Evolutionary conservation across 2,797 vertebrate species (phyloP).

Genomic region (Graptemys geographica): DNA sequence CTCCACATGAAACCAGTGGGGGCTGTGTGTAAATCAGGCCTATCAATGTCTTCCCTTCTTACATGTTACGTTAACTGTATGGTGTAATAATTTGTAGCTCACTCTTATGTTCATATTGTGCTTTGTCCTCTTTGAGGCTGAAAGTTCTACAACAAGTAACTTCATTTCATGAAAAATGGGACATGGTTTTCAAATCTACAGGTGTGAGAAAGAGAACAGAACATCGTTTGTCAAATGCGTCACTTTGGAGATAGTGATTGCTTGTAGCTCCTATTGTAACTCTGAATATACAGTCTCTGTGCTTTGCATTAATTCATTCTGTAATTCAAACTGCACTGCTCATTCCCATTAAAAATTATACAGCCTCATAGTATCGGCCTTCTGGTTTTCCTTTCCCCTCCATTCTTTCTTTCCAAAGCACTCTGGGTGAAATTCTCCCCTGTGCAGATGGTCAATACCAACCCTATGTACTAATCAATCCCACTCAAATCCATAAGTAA

Average conservation of each 20-base stretch:
- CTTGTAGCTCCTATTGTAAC: background rate
- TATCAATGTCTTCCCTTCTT: background rate
- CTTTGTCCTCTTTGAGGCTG: background rate
- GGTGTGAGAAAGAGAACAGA: background rate
- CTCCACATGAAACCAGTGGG: background rate
- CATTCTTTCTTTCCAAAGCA: background rate
- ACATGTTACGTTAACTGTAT: background rate
- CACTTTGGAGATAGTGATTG: background rate
- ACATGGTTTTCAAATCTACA: background rate
- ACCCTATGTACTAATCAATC: background rate
- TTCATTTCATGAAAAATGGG: background rate
- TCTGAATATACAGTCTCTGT: background rate
- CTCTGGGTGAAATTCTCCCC: background rate
- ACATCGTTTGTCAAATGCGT: background rate
- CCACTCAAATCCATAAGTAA: background rate
- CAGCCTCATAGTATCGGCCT: fast-evolving
- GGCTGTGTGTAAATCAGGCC: fast-evolving
- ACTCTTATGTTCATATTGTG: background rate
- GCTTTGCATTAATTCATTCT: background rate
- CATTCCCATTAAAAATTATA: background rate
- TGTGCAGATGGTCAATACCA: background rate
- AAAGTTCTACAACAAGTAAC: background rate
- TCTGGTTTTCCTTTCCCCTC: background rate
- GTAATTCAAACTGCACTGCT: background rate
- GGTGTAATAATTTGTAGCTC: background rate